These are phyloP conservation scores for Epinephelus moara DNA, from an alignment of 2,113 vertebrate genomes.

Conservation along the genomic window DNA sequence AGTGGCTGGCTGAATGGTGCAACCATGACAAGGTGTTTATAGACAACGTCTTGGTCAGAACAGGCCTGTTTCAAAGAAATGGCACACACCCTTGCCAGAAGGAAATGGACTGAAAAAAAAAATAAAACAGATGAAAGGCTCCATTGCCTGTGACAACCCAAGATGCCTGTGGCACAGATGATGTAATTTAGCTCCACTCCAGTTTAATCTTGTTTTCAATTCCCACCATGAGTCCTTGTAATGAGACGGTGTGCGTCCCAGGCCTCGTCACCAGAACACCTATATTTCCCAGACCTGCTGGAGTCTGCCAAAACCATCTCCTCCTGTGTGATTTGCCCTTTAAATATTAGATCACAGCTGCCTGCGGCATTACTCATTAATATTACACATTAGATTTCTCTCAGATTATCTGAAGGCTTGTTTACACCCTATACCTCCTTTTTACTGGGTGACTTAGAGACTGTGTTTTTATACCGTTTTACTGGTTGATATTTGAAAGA, in stretches of 20 bases:
- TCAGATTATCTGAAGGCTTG: neutral
- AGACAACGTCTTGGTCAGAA: conserved; percentile 13
- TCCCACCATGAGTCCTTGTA: conserved; percentile 52
- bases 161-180: conserved; percentile 55
- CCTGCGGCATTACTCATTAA: conserved; percentile 7
- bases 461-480: conserved; percentile 1
- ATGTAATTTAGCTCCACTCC: conserved; percentile 66
- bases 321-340: conserved; percentile 42
- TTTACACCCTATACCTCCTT: neutral
- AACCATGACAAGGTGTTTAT: neutral
- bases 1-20: neutral
- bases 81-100: conserved; percentile 33
- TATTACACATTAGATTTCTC: conserved; percentile 25
- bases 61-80: conserved; percentile 13
- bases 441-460: neutral
- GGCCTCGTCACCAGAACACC: conserved; percentile 55
- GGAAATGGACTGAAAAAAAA: conserved; percentile 31
- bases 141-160: conserved; percentile 60
- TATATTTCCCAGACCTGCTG: conserved; percentile 39
- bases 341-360: conserved; percentile 48
- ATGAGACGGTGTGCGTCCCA: conserved; percentile 45
- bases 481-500: neutral
- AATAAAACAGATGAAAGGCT: conserved; percentile 47
- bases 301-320: conserved; percentile 41
- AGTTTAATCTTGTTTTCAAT: conserved; percentile 74